Evolutionary conservation across 2,888 invertebrate species (phyloP).

Genomic region (Cerastis leucographa): DNA sequence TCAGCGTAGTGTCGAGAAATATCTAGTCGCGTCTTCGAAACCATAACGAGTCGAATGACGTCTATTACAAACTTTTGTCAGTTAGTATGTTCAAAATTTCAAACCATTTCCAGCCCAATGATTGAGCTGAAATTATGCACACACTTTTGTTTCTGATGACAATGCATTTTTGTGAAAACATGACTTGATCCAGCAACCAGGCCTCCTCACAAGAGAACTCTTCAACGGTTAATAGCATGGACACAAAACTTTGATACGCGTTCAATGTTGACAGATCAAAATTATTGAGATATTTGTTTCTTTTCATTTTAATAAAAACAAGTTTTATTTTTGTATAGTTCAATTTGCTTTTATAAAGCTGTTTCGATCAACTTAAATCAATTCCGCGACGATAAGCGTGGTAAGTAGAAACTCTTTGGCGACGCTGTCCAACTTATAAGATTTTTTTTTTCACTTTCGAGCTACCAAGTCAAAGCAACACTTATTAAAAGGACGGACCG

Average conservation of each 20-base stretch:
- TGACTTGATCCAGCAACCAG: neutral
- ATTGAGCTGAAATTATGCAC: neutral
- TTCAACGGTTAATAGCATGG: neutral
- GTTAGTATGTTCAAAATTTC: neutral
- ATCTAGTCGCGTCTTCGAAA: neutral
- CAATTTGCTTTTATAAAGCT: neutral
- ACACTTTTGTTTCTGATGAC: too few species aligned
- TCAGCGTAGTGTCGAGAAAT: neutral
- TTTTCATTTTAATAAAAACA: neutral
- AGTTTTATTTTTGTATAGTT: neutral
- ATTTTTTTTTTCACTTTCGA: neutral
- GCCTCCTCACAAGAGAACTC: neutral
- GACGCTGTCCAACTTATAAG: neutral
- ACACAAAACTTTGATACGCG: neutral
- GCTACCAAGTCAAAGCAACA: slow-evolving; percentile 37
- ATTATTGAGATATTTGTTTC: neutral
- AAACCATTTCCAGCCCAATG: neutral
- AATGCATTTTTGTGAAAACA: neutral
- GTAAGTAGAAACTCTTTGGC: neutral
- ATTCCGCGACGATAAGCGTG: neutral
- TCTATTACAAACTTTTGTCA: neutral
- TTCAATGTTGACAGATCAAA: neutral
- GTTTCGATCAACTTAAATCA: too few species aligned
- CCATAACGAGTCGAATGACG: neutral
- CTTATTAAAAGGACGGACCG: slow-evolving; percentile 9